These are phyloP conservation scores for Prinia subflava DNA, from an alignment of 2,113 vertebrate genomes.

Conservation along the genomic window DNA sequence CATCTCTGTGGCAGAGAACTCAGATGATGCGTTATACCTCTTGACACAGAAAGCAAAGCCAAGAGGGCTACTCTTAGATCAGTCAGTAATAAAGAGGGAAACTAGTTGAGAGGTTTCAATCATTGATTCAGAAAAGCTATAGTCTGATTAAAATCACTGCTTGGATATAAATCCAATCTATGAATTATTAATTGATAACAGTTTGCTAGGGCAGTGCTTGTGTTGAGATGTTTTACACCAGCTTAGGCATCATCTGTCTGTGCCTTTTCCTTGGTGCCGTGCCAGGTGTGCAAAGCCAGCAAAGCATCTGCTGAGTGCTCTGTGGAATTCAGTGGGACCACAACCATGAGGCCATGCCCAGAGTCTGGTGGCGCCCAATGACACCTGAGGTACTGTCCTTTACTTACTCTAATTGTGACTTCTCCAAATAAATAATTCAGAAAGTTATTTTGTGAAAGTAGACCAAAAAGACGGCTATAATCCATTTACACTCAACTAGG, in stretches of 20 bases:
- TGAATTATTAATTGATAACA: not conserved
- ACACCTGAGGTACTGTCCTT: not conserved
- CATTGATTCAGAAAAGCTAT: not conserved
- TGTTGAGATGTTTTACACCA: not conserved
- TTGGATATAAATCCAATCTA: not conserved
- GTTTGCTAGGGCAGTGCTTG: not conserved
- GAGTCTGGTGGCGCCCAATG: no score
- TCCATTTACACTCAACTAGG: not conserved
- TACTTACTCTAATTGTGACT: not conserved
- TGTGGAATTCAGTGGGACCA: not conserved
- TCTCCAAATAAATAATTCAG: not conserved
- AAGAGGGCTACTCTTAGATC: not conserved
- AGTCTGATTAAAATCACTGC: not conserved
- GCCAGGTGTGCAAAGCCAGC: not conserved
- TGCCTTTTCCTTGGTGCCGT: not conserved
- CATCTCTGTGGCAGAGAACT: not conserved
- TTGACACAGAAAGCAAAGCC: not conserved
- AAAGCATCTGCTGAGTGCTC: not conserved
- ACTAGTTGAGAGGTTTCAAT: not conserved
- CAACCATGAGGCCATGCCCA: accelerated
- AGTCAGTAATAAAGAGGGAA: not conserved
- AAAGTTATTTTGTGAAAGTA: not conserved
- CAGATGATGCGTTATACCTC: not conserved
- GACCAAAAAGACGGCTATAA: not conserved
- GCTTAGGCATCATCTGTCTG: not conserved